These are phyloP conservation scores for Scrobipalpa atriplicella DNA, from an alignment of 2,888 invertebrate genomes.

Conservation along the genomic window DNA sequence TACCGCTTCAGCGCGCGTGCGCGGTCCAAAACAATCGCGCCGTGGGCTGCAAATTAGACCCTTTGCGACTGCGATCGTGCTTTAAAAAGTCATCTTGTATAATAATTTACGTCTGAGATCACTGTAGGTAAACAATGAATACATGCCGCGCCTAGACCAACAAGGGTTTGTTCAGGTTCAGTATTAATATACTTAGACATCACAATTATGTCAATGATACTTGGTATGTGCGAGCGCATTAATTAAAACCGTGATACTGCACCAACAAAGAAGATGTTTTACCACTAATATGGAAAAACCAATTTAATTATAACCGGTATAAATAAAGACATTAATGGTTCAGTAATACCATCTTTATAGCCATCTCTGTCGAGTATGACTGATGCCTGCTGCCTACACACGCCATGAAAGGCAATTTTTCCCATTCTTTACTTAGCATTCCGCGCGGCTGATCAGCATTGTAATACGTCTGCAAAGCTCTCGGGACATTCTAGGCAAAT, in stretches of 20 bases:
- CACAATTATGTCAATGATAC: too few relatives aligned
- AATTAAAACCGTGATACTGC: neutral
- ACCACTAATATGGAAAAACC: constrained; percentile 3
- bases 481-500: constrained; percentile 45
- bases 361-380: constrained; percentile 13
- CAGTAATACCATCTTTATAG: constrained; percentile 14
- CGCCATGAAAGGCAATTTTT: constrained; percentile 36
- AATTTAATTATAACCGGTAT: neutral
- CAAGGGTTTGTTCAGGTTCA: neutral
- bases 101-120: constrained; percentile 36
- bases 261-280: neutral
- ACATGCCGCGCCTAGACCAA: neutral
- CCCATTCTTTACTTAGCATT: constrained; percentile 48
- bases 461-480: constrained; percentile 42
- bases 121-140: constrained; percentile 10
- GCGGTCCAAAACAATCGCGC: constrained; percentile 64
- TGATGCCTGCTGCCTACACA: constrained; percentile 17
- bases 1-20: constrained; percentile 55
- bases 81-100: constrained; percentile 42
- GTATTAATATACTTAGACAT: neutral
- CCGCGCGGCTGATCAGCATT: constrained; percentile 47
- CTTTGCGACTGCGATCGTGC: constrained; percentile 47
- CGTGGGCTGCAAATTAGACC: constrained; percentile 69
- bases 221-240: neutral
- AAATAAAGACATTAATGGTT: constrained; percentile 21